A percentile compares a stretch with the other conserved stretches of the same genome.
Conservation (phyloP, 2,797 vertebrate species). For the Muraenolepis orangiensis region DNA sequence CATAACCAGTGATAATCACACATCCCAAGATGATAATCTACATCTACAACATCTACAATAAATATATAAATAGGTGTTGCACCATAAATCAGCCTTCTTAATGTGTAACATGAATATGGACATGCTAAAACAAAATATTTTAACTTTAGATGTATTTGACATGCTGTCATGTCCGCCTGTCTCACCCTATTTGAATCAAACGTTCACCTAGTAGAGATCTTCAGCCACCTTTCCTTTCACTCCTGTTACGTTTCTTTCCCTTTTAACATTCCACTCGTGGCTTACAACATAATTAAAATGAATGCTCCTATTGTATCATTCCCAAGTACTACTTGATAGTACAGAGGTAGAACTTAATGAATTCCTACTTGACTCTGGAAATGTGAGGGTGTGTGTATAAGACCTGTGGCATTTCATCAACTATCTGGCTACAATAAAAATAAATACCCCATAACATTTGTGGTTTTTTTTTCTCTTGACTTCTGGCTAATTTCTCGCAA, state of each 20-base stretch:
- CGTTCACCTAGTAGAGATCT: background rate
- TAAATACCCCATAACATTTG: background rate
- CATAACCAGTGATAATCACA: background rate
- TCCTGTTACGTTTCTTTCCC: background rate
- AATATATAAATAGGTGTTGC: background rate
- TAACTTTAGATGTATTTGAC: background rate
- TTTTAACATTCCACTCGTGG: background rate
- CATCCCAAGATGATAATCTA: background rate
- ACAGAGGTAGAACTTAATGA: background rate
- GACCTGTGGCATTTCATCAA: background rate
- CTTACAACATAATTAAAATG: background rate
- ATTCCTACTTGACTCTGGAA: constrained; percentile 3
- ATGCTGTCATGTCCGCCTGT: background rate
- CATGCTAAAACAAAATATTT: background rate
- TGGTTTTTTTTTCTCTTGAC: background rate
- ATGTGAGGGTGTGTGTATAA: constrained; percentile 4
- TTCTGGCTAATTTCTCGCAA: background rate
- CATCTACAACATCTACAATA: background rate
- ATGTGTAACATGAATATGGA: background rate
- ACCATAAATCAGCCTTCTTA: background rate
- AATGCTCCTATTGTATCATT: background rate
- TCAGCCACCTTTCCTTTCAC: background rate
- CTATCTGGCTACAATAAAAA: background rate
- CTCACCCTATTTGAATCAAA: background rate
- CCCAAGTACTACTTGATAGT: background rate